Evolutionary conservation across 1,140 invertebrate species (phyloP).

Genomic region (Heliothis subflexa): DNA sequence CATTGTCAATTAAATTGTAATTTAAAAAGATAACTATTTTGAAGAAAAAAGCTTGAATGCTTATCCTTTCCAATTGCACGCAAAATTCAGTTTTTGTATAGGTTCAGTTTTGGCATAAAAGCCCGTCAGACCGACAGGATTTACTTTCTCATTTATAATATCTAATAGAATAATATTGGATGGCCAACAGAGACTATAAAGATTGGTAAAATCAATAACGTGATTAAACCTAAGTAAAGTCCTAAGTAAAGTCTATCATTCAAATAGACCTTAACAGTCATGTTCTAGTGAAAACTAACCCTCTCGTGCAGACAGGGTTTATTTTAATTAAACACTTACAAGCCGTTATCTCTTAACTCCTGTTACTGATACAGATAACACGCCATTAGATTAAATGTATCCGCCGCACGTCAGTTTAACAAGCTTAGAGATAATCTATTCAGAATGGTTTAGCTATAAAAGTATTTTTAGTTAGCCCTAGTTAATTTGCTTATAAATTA

Average conservation of each 20-base stretch:
- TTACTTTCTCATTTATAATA: too few relatives aligned
- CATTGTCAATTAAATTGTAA: too few relatives aligned
- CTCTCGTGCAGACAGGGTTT: background rate
- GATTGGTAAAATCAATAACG: background rate
- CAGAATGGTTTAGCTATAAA: background rate
- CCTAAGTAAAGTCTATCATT: background rate
- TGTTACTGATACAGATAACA: slow-evolving; percentile 19
- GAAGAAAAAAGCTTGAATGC: too few relatives aligned
- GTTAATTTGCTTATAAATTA: background rate
- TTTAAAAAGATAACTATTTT: too few relatives aligned
- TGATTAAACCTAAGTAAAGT: background rate
- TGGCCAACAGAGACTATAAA: background rate
- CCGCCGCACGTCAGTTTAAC: background rate
- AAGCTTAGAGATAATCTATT: background rate
- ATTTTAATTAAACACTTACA: background rate
- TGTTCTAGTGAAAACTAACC: background rate
- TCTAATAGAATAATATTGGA: too few relatives aligned
- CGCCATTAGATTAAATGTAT: slow-evolving; percentile 2
- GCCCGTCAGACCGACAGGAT: too few relatives aligned
- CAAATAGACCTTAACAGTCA: background rate
- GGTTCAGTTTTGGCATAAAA: too few relatives aligned
- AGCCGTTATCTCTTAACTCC: slow-evolving; percentile 11
- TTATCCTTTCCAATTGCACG: too few relatives aligned
- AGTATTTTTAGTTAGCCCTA: background rate
- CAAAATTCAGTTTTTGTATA: too few relatives aligned